A percentile compares a stretch with the other conserved stretches of the same genome.
Evolutionary conservation across 2,797 vertebrate species (phyloP).

Genomic region (Ibycter americanus): DNA sequence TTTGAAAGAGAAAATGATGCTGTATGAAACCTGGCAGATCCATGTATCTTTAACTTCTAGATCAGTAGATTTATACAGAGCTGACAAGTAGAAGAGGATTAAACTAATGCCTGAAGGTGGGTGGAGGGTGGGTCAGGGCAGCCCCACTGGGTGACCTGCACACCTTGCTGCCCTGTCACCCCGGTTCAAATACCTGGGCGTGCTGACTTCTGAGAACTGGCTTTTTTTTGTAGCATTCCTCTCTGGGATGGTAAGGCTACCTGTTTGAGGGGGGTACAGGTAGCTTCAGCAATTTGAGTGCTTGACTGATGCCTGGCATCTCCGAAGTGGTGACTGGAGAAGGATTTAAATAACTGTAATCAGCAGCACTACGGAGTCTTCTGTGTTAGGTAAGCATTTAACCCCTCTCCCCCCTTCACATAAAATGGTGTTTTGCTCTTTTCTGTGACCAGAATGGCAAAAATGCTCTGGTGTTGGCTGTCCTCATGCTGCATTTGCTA

Average conservation of each 20-base stretch:
- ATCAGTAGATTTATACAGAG: background rate
- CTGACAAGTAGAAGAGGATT: background rate
- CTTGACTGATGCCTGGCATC: background rate
- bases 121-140: background rate
- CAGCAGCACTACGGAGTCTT: background rate
- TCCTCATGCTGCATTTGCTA: background rate
- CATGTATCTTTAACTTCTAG: background rate
- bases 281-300: background rate
- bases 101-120: background rate
- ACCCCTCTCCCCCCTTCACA: accelerated
- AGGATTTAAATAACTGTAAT: background rate
- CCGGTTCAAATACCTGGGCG: background rate
- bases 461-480: background rate
- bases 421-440: background rate
- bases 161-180: background rate
- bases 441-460: background rate
- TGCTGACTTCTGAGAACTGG: background rate
- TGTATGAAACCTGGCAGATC: background rate
- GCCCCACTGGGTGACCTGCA: background rate
- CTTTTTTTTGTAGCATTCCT: background rate
- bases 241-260: background rate
- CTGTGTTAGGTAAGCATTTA: background rate
- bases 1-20: background rate
- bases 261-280: too few relatives aligned
- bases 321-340: background rate